Base-by-base conservation (phyloP, 2,888 invertebrate genomes). In the Tetragonisca angustula region DNA sequence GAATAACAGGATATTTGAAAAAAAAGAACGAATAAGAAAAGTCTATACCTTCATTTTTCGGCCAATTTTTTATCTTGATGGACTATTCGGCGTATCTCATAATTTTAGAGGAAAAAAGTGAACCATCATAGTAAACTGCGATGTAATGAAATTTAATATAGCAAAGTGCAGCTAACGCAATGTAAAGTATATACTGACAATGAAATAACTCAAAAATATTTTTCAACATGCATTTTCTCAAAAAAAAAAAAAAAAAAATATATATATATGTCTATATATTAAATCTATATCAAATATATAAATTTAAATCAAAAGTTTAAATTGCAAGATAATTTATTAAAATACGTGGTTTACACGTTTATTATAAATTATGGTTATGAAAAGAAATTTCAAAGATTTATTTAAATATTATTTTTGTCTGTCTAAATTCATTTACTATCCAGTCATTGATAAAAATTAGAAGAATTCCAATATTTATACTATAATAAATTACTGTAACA, bases 1-100 rank as follows among this genome's bases (percentile, higher is more conserved):
- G 61, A 61, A 50, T 61, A 27, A 62, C 13, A 13, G 49, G 3
- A 27, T 27, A 61, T 21, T 49, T 1, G 13, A 61, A 70, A 54
- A 24, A 59, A 70, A 59, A 54, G 13, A 36, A 50, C 1, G 27
- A 72, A 72, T 62, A 72, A 50, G 61, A 21, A 61, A 54, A 21
- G 19, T 21, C 72, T 61, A 72, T 49, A 59, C 24, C 43, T 61
- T 61, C 49, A 65, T 52, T 65, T 65, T 75, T 65, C 61, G 15
- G 21, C 19, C 65, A 65, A 75, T 75, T 67, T 75, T 65, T 24
- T 49, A 65, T 54, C 24, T 75, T 43, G 74, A 75, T 75, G 74
- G 54, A 65, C 15, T 36, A 36, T 75, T 75, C 27, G 43, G 19
- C 43, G 72, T 4, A 36, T 49, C 59, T 61, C 27, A 27, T 49